These are phyloP conservation scores for Agelastica alni DNA, from an alignment of 2,888 invertebrate genomes.

Conservation along the genomic window DNA sequence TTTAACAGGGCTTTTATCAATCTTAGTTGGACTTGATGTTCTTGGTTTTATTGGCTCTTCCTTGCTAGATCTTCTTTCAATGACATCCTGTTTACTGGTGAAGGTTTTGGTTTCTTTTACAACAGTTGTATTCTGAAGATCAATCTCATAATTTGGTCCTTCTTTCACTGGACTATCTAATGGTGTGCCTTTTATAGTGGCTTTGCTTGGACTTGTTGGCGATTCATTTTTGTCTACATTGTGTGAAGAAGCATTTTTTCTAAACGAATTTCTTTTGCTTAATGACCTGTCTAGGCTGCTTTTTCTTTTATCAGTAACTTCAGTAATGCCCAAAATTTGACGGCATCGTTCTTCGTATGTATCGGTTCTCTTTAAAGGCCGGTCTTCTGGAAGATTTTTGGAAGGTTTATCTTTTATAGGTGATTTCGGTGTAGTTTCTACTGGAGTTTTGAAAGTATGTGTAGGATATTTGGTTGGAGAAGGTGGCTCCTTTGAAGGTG, in stretches of 20 bases:
- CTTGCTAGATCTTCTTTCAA: conserved; percentile 35
- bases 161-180: conserved; percentile 28
- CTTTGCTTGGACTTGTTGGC: conserved; percentile 3
- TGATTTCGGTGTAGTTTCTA: conserved; percentile 14
- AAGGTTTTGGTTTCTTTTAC: no score
- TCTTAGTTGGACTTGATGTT: neutral
- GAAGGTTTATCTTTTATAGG: conserved; percentile 42
- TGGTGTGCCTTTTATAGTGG: conserved; percentile 24
- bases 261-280: conserved; percentile 32
- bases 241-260: conserved; percentile 26
- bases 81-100: no score
- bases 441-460: conserved; percentile 18
- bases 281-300: conserved; percentile 36
- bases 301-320: conserved; percentile 46
- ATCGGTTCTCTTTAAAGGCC: conserved; percentile 65
- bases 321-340: conserved; percentile 69
- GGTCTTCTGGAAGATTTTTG: conserved; percentile 55
- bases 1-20: neutral
- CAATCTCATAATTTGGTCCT: no score
- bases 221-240: conserved; percentile 15
- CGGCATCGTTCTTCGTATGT: conserved; percentile 75
- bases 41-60: conserved; percentile 14
- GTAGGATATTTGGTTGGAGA: conserved; percentile 34
- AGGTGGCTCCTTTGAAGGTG: conserved; percentile 33
- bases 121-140: no score